Evolutionary conservation across 2,113 vertebrate species (phyloP).

Genomic region (Taurulus bubalis): DNA sequence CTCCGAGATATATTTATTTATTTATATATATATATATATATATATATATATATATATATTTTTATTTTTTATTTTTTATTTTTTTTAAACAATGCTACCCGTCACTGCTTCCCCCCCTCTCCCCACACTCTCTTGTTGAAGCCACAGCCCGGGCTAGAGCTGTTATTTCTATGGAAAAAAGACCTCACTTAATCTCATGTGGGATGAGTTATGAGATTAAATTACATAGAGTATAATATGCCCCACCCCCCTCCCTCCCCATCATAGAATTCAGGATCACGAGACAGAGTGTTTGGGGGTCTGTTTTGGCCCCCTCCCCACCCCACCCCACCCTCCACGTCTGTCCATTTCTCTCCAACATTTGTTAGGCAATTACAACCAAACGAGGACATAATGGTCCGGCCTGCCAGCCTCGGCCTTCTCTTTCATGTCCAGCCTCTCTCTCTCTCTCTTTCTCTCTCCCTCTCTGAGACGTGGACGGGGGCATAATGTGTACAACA

Average conservation of each 20-base stretch:
- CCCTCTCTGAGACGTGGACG: constrained; percentile 35
- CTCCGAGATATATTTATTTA: no score
- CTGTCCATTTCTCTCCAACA: constrained; percentile 55
- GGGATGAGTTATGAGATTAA: constrained; percentile 31
- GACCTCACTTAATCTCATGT: constrained; percentile 41
- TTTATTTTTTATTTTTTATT: no score
- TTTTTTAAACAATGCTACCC: constrained; percentile 45
- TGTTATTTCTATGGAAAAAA: constrained; percentile 45
- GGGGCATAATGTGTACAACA: constrained; percentile 53
- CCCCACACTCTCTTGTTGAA: constrained; percentile 14
- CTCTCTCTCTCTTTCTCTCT: constrained; percentile 41
- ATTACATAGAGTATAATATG: constrained; percentile 8
- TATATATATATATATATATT: no score
- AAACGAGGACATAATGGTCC: constrained; percentile 70
- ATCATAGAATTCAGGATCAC: neutral
- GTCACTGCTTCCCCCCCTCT: constrained; percentile 30
- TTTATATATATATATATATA: no score
- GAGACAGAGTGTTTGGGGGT: constrained; percentile 20
- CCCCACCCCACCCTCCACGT: neutral
- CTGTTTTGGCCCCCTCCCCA: constrained; percentile 38
- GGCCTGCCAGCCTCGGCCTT: constrained; percentile 33
- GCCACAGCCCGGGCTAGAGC: constrained; percentile 9
- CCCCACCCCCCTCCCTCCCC: neutral
- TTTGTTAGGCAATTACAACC: constrained; percentile 82
- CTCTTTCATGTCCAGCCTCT: constrained; percentile 55